Evolutionary conservation across 1,140 invertebrate species (phyloP), one percentile per base, ranked within the genome.

Genomic region (Ips typographus): DNA sequence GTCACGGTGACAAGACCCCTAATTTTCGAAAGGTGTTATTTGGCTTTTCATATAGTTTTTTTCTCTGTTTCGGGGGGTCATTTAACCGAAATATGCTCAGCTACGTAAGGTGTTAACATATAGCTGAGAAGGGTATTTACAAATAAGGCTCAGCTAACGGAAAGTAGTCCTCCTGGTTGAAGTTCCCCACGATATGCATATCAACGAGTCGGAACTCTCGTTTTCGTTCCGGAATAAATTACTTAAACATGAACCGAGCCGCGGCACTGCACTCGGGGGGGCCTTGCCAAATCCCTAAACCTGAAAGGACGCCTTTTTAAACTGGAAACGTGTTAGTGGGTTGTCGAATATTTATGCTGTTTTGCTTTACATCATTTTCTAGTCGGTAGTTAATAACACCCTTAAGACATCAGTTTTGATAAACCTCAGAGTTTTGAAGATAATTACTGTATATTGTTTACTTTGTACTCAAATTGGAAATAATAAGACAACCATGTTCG

Each of bases 171-270:
- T 42, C 53, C 41, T 42, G 8, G 38, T 44, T 40, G 61, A 63
- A 63, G 7, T 38, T 4, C 61, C 61, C 61, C 22, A n/a, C 37
- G n/a, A 63, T 63, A 63, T 63, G 61, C 61, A 63, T 63, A 63
- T 40, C 61, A 63, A 51, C 47, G 47, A 52, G 61, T 52, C 5
- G 64, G 55, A 66, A 76, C 75, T 76, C 73, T 76, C 73, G 58
- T 71, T 76, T 74, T 76, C 75, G 70, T 76, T 71, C 70, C 67
- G 69, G 75, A 72, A 76, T 76, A 76, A 76, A 76, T 76, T 76
- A 73, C 71, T 75, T 75, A 76, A 76, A 76, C 75, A 76, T 76
- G 75, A 76, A 72, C 71, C 73, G 75, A 59, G 75, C 73, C 72
- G 71, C 73, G 71, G 71, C 74, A 76, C 67, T 76, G 73, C 73